These are phyloP conservation scores for Microcebus lehilahytsara DNA, from an alignment of 2,113 vertebrate species.

Conservation along the genomic window DNA sequence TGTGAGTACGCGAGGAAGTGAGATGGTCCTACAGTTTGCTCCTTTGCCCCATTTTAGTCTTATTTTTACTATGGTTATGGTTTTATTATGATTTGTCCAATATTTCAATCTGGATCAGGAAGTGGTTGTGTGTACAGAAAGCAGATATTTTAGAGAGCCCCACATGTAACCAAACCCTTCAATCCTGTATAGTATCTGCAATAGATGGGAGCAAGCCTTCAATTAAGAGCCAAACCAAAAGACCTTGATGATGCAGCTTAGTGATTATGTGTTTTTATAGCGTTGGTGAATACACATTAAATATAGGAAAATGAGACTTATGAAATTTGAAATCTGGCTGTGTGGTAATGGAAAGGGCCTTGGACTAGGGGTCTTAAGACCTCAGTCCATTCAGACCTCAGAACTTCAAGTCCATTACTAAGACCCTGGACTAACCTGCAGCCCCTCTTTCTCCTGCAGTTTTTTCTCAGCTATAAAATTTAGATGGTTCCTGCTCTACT, in stretches of 20 bases:
- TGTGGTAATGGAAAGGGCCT: neutral
- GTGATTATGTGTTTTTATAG: conserved; percentile 25
- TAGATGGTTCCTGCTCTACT: neutral
- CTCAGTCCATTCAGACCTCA: neutral
- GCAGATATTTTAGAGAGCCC: conserved; percentile 48
- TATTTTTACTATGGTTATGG: neutral
- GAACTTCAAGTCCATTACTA: neutral
- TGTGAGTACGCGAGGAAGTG: neutral
- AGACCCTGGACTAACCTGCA: neutral
- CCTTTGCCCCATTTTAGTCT: neutral
- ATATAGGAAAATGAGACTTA: conserved; percentile 32
- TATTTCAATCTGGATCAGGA: conserved; percentile 55
- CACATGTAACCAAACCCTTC: conserved; percentile 49
- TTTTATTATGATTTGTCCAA: conserved; percentile 53
- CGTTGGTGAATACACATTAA: neutral
- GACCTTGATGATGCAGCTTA: conserved; percentile 31
- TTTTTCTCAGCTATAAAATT: neutral
- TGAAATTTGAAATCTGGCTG: conserved; percentile 6
- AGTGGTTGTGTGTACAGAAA: conserved; percentile 40
- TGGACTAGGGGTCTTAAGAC: neutral
- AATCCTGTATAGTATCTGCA: conserved; percentile 2
- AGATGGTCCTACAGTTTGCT: neutral
- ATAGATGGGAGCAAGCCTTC: conserved; percentile 56
- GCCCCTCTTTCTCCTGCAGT: neutral
- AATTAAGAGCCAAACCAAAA: conserved; percentile 52